Percentiles rank a stretch among this genome's conserved stretches.
Evolutionary conservation across 1,140 invertebrate genomes (phyloP).

Genomic region (Callitettix versicolor): DNA sequence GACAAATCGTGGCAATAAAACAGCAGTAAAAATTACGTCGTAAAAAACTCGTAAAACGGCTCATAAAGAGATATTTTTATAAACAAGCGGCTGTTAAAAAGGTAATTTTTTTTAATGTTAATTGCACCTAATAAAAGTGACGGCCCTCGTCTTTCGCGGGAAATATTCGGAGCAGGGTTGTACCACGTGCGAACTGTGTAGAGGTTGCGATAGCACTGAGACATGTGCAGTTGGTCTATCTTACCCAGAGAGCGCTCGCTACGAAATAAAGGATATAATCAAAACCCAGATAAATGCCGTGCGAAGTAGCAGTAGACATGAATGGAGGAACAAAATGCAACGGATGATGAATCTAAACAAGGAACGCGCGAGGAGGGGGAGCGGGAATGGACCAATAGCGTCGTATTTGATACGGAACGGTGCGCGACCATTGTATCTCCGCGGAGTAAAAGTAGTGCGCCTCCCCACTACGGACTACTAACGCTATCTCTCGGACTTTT

Average conservation of each 20-base stretch:
- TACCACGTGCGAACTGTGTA: not conserved
- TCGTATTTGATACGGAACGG: slow-evolving; percentile 3
- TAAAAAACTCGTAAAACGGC: not conserved
- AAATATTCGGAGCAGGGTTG: slow-evolving; percentile 2
- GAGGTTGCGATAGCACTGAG: slow-evolving; percentile 11
- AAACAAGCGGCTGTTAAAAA: not conserved
- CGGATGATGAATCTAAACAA: slow-evolving; percentile 9
- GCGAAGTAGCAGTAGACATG: slow-evolving; percentile 1
- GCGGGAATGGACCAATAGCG: slow-evolving; percentile 4
- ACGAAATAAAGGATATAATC: slow-evolving; percentile 3
- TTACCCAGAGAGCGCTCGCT: slow-evolving; percentile 4
- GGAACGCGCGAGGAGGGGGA: not conserved
- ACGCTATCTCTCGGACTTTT: slow-evolving; percentile 6
- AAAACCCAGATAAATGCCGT: slow-evolving; percentile 12
- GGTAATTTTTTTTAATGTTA: not conserved
- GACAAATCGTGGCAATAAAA: not conserved
- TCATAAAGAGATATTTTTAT: not conserved
- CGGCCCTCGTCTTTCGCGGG: slow-evolving; percentile 7
- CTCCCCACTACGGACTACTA: not conserved
- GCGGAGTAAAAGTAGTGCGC: slow-evolving; percentile 5
- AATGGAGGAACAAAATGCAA: slow-evolving; percentile 5
- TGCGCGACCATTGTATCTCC: slow-evolving; percentile 5
- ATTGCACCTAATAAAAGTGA: slow-evolving; percentile 11
- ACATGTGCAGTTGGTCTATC: not conserved
- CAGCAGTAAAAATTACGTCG: not conserved